These are phyloP conservation scores for Hydrochoerus hydrochaeris DNA, from an alignment of 2,113 vertebrate genomes.

Conservation along the genomic window DNA sequence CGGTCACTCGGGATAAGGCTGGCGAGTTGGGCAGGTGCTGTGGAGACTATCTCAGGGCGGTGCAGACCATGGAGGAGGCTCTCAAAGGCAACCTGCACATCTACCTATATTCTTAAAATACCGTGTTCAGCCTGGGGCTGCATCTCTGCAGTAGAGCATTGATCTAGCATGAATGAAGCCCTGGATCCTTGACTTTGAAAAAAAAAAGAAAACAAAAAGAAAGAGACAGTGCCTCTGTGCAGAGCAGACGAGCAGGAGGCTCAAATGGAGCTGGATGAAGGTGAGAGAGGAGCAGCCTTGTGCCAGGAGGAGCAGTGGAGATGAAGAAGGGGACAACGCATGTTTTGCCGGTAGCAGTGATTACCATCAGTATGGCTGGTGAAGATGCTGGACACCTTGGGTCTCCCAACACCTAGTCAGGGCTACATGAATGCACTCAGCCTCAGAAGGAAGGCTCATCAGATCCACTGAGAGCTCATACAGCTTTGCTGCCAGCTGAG, in stretches of 20 bases:
- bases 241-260: neutral
- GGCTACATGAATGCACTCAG: rapidly evolving
- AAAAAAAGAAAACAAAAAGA: neutral
- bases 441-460: neutral
- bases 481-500: neutral
- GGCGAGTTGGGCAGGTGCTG: neutral
- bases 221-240: neutral
- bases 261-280: neutral
- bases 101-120: neutral
- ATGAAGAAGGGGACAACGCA: neutral
- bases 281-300: neutral
- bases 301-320: neutral
- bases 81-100: neutral
- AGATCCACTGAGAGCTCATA: neutral
- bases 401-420: neutral
- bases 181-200: neutral
- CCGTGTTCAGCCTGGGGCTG: neutral
- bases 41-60: neutral
- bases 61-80: neutral
- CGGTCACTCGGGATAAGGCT: neutral
- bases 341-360: neutral
- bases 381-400: rapidly evolving
- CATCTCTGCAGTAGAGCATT: neutral
- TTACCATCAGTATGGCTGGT: rapidly evolving
- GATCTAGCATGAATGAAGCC: neutral